A percentile compares a stretch with the other conserved stretches of the same genome.
phyloP scores from a whole-genome alignment of 2,888 invertebrate genomes.

The Eugnorisma glareosa region DNA sequence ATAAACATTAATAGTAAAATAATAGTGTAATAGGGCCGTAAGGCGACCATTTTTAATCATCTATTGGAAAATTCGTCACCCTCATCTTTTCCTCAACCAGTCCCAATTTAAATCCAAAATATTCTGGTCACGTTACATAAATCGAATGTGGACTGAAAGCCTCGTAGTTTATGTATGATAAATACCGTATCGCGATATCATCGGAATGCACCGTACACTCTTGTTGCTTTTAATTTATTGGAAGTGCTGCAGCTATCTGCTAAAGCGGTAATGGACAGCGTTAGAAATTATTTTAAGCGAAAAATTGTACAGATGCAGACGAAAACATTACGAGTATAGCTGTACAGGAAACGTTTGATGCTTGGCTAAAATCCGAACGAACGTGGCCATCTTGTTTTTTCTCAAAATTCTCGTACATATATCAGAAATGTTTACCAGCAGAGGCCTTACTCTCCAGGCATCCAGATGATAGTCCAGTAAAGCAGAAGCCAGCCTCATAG shows the following conservation, averaged over 20 bases:
- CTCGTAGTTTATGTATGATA: conserved; percentile 77
- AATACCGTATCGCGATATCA: conserved; percentile 76
- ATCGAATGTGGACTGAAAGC: conserved; percentile 64
- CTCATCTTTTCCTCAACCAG: background rate
- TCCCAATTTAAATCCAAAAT: conserved; percentile 40
- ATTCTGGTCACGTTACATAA: conserved; percentile 69
- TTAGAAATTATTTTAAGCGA: conserved; percentile 17
- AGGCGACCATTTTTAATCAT: background rate
- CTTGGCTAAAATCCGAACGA: background rate
- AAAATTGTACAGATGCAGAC: background rate
- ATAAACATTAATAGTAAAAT: too few species aligned
- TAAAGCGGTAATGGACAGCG: conserved; percentile 72
- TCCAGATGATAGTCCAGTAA: too few species aligned
- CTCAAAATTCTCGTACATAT: background rate
- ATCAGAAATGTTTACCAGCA: too few species aligned
- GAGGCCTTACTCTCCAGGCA: too few species aligned
- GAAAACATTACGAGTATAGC: background rate
- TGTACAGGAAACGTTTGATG: background rate
- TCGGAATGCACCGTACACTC: conserved; percentile 73
- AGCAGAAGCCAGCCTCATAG: too few species aligned
- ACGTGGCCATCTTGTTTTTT: background rate
- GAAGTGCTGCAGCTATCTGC: conserved; percentile 67
- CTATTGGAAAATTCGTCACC: background rate
- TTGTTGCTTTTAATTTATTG: conserved; percentile 74
- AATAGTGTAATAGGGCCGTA: background rate